phyloP scores from a whole-genome alignment of 1,140 invertebrate species.

The Caerostris extrusa region DNA sequence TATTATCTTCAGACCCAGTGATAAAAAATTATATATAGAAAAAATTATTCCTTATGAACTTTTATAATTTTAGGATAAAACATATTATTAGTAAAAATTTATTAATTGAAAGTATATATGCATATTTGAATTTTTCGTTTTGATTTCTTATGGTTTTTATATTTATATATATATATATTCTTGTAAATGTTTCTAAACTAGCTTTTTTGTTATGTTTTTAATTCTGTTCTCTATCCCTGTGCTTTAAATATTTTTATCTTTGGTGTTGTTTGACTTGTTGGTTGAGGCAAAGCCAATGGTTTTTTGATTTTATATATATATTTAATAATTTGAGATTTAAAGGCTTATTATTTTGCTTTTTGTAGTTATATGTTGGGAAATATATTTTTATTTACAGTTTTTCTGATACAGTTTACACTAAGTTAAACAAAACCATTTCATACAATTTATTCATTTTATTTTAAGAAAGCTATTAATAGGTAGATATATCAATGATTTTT shows the following conservation, averaged over 20 bases:
- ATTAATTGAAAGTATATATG: not conserved
- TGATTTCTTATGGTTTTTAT: not conserved
- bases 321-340: conserved; percentile 22
- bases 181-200: not conserved
- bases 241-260: conserved; percentile 34
- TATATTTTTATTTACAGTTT: not conserved
- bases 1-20: conserved; percentile 32
- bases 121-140: not conserved
- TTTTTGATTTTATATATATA: conserved; percentile 21
- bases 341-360: conserved; percentile 11
- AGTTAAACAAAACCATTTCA: no score
- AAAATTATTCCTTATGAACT: conserved; percentile 21
- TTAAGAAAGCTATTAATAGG: no score
- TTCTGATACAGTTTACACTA: not conserved
- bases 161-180: not conserved
- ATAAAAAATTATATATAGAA: not conserved
- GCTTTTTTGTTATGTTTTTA: not conserved
- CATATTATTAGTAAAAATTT: not conserved
- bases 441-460: no score
- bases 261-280: conserved; percentile 9
- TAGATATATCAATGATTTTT: not conserved
- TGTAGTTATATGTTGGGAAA: not conserved
- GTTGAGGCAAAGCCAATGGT: conserved; percentile 23
- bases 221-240: not conserved
- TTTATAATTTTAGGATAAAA: conserved; percentile 4